Evolutionary conservation across 2,113 vertebrate species (phyloP), one percentile per base, ranked within the genome.

Genomic region (Struthio camelus): DNA sequence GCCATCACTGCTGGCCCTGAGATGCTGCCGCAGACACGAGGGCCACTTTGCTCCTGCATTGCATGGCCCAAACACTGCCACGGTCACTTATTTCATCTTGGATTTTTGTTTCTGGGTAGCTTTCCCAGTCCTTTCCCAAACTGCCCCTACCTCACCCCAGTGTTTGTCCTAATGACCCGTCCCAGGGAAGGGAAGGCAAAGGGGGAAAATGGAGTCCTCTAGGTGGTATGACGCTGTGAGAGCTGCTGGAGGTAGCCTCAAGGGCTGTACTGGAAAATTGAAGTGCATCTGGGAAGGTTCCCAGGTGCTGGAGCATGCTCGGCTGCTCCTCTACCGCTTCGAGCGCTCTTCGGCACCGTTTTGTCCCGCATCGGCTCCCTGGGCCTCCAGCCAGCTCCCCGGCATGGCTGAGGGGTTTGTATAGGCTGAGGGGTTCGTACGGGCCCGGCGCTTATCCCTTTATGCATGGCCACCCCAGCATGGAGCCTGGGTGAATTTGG

Each of bases 341-440:
- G 1, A 71, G 56, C 34, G 36, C 28, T 71, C 92, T 79, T 36
- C 27, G 58, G 14, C 66, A 58, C 0, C 0, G 30, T 80, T 90
- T 64, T 50, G 10, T 27, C 61, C n/a, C 5, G 0, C 27, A 25
- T 4, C 46, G 36, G 15, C 65, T 13, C 13, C 10, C 20, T 64
- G 34, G 10, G 8, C 40, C 30, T 53, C 22, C 88, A 85, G 56
- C 46, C 16, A 28, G 30, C 28, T 5, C 25, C 38, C 36, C 56
- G 50, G 54, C 85, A n/a, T 25, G 0, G 0, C 56, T 1, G 0
- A 71, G 42, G 23, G 20, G 36, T 20, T 86, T 11, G 1, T 18
- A 11, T n/a, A n/a, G n/a, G n/a, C n/a, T n/a, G n/a, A n/a, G n/a
- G n/a, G n/a, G n/a, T n/a, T n/a, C n/a, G n/a, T n/a, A n/a, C 1